Base-by-base conservation (phyloP, 2,113 vertebrate species). In the Carollia perspicillata region DNA sequence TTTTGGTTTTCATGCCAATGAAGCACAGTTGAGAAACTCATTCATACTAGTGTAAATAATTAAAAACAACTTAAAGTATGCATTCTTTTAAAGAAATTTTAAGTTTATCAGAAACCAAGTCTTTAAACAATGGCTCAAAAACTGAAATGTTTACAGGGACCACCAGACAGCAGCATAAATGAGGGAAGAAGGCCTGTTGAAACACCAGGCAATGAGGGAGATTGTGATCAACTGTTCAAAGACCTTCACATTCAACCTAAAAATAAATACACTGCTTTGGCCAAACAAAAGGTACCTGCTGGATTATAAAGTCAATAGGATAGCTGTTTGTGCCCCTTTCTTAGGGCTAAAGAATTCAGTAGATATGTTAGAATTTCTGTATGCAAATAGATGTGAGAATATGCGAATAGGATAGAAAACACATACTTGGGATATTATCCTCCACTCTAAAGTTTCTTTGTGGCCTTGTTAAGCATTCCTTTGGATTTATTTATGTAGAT, bases 301-400 rank as follows among this genome's bases (percentile, higher is more conserved):
- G 37, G 23, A 60, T 69, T 88, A 51, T 47, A 69, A 77, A 10
- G 33, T 88, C 30, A 68, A 84, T 71, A 66, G 22, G 42, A 58
- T 20, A 89, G 28, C n/a, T 90, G 20, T 58, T 75, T 58, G 33
- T 68, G 22, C 9, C 17, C 11, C 17, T 28, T 88, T n/a, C 26
- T 8, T 83, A 16, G 47, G 28, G 42, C 44, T 35, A 85, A 94
- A 93, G 18, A 80, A 75, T 58, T 84, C 65, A 69, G 4, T 78
- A 80, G 44, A 40, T 95, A 0, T 93, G 28, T 55, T 88, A 91
- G 78, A 81, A 79, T 96, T 93, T 96, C 68, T 84, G 26, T 51
- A 86, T 47, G 30, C 42, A 94, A 84, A 72, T 66, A 16, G 23
- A n/a, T 86, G 8, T n/a, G 23, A 94, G 22, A 8, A 68, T 17